Conservation (phyloP, 2,113 vertebrate genomes). For the Dunckerocampus dactyliophorus region DNA sequence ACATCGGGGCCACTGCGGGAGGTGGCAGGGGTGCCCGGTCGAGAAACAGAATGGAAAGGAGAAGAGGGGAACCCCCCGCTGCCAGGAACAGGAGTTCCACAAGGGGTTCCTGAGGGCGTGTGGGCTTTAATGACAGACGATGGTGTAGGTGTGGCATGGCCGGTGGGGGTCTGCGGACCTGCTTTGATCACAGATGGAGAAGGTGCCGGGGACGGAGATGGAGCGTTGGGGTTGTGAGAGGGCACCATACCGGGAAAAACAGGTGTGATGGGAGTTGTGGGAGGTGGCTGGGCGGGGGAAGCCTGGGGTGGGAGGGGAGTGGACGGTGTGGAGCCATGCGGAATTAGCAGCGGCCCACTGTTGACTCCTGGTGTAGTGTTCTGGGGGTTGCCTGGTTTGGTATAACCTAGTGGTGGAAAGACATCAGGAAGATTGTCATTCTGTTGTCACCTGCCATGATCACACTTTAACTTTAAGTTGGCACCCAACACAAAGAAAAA, state of each 20-base stretch:
- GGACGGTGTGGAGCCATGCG: slow-evolving; percentile 82
- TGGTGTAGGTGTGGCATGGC: slow-evolving; percentile 62
- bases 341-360: slow-evolving; percentile 75
- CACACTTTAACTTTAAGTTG: background rate
- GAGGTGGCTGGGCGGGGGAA: slow-evolving; percentile 76
- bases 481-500: slow-evolving; percentile 5
- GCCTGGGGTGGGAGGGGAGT: slow-evolving; percentile 78
- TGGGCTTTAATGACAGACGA: slow-evolving; percentile 75
- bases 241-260: slow-evolving; percentile 85
- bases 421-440: slow-evolving; percentile 4
- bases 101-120: slow-evolving; percentile 73
- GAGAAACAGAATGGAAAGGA: slow-evolving; percentile 74
- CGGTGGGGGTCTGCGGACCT: slow-evolving; percentile 64
- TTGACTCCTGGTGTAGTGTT: slow-evolving; percentile 62
- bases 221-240: slow-evolving; percentile 61
- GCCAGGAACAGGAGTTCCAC: slow-evolving; percentile 66
- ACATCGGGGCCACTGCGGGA: slow-evolving; percentile 60
- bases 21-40: slow-evolving; percentile 71
- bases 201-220: slow-evolving; percentile 62
- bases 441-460: background rate
- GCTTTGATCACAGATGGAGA: slow-evolving; percentile 76
- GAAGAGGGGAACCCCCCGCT: slow-evolving; percentile 74
- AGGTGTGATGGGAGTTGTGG: slow-evolving; percentile 77
- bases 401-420: slow-evolving; percentile 78
- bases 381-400: slow-evolving; percentile 82